Evolutionary conservation across 37 sponge, comb jelly and placozoan genomes (phyloP).

Genomic region (Halisarca cf. caerulea): DNA sequence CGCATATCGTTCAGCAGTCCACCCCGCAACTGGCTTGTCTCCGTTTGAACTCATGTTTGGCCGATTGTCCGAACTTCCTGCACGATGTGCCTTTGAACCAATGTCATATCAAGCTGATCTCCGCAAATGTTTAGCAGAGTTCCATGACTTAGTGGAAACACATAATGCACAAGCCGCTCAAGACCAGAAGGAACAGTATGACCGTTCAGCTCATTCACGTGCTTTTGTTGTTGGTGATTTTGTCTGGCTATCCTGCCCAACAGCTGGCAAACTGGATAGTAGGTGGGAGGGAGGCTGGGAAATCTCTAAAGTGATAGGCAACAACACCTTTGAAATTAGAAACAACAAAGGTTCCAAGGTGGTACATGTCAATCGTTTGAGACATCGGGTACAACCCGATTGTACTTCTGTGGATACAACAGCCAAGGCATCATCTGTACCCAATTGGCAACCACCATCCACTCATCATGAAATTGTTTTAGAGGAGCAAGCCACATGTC

Average conservation of each 20-base stretch:
- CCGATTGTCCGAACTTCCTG: too few species aligned
- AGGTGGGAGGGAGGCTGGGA: constrained; percentile 74
- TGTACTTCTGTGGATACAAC: too few species aligned
- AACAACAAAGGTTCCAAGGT: not conserved
- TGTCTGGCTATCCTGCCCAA: constrained; percentile 66
- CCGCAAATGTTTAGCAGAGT: constrained; percentile 13
- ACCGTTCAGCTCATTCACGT: constrained; percentile 8
- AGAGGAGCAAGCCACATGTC: too few species aligned
- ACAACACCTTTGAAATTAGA: not conserved
- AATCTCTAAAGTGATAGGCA: too few species aligned
- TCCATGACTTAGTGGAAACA: constrained; percentile 48
- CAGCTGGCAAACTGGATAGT: constrained; percentile 60
- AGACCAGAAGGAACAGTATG: constrained; percentile 34
- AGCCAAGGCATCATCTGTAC: not conserved
- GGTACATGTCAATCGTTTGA: not conserved
- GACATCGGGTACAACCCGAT: constrained; percentile 1
- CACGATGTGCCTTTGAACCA: not conserved
- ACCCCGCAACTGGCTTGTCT: constrained; percentile 3
- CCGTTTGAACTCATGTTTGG: too few species aligned
- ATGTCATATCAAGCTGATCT: not conserved
- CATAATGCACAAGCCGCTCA: constrained; percentile 9
- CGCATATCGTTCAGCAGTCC: constrained; percentile 43
- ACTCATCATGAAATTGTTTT: not conserved
- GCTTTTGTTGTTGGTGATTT: constrained; percentile 39
- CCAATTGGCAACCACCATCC: constrained; percentile 8